phyloP scores from a whole-genome alignment of 2,888 invertebrate genomes.

The Peribatodes rhomboidaria region DNA sequence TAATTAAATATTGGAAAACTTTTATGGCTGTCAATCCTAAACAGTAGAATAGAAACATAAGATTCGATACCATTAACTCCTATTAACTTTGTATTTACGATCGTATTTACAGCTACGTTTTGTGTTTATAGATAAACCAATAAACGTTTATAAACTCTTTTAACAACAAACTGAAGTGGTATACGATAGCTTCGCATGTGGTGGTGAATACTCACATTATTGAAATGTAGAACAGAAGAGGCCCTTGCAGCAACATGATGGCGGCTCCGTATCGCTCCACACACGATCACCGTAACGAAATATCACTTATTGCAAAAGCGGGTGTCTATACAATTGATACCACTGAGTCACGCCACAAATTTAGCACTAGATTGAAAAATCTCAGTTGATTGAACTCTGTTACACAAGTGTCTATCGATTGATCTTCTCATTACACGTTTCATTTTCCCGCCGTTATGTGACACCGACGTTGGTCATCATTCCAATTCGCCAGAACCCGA shows the following conservation, averaged over 20 bases:
- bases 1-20: slow-evolving; percentile 52
- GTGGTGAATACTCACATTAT: slow-evolving; percentile 71
- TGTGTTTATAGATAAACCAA: slow-evolving; percentile 46
- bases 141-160: slow-evolving; percentile 50
- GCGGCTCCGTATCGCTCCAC: slow-evolving; percentile 56
- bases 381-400: slow-evolving; percentile 57
- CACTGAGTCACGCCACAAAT: slow-evolving; percentile 63
- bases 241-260: slow-evolving; percentile 67
- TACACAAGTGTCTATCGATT: slow-evolving; percentile 45
- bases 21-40: slow-evolving; percentile 51
- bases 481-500: slow-evolving; percentile 39
- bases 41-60: slow-evolving; percentile 37
- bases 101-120: slow-evolving; percentile 24
- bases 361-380: slow-evolving; percentile 57
- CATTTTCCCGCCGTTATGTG: slow-evolving; percentile 59
- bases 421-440: slow-evolving; percentile 45
- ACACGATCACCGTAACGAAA: slow-evolving; percentile 63
- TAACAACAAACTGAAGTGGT: slow-evolving; percentile 40
- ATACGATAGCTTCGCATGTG: slow-evolving; percentile 45
- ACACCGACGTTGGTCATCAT: slow-evolving; percentile 67
- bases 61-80: slow-evolving; percentile 36
- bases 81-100: slow-evolving; percentile 41
- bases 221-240: slow-evolving; percentile 66
- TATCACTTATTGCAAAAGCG: slow-evolving; percentile 59
- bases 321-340: slow-evolving; percentile 49